phyloP scores from a whole-genome alignment of 2,797 vertebrate species.

The Argyrosomus regius region DNA sequence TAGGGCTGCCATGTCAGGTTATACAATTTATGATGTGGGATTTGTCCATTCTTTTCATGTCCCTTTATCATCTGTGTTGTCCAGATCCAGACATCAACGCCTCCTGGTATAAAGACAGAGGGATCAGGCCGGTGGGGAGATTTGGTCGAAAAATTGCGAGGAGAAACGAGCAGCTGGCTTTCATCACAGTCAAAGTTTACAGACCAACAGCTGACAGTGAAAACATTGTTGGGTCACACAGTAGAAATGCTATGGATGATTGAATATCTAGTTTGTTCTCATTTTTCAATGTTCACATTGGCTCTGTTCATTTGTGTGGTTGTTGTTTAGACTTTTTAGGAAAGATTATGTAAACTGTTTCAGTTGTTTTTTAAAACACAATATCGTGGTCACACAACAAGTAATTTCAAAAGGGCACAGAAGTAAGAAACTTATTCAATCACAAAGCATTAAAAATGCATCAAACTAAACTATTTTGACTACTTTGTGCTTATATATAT shows the following conservation, averaged over 20 bases:
- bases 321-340: background rate
- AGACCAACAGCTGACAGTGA: constrained; percentile 35
- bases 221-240: constrained; percentile 5
- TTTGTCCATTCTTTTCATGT: background rate
- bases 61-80: background rate
- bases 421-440: background rate
- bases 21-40: background rate
- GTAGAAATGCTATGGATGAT: constrained; percentile 4
- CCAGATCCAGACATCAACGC: constrained; percentile 87
- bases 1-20: background rate
- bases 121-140: constrained; percentile 88
- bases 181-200: constrained; percentile 41
- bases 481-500: too few species aligned
- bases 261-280: background rate
- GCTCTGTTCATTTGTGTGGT: background rate
- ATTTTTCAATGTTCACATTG: background rate
- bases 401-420: background rate
- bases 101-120: constrained; percentile 87
- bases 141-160: constrained; percentile 80
- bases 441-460: too few species aligned
- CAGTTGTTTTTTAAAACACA: background rate
- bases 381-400: background rate
- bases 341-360: background rate
- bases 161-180: constrained; percentile 14
- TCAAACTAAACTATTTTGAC: too few species aligned